Evolutionary conservation across 2,888 invertebrate species (phyloP), one percentile per base, ranked within the genome.

Genomic region (Acanthopleura granulata): DNA sequence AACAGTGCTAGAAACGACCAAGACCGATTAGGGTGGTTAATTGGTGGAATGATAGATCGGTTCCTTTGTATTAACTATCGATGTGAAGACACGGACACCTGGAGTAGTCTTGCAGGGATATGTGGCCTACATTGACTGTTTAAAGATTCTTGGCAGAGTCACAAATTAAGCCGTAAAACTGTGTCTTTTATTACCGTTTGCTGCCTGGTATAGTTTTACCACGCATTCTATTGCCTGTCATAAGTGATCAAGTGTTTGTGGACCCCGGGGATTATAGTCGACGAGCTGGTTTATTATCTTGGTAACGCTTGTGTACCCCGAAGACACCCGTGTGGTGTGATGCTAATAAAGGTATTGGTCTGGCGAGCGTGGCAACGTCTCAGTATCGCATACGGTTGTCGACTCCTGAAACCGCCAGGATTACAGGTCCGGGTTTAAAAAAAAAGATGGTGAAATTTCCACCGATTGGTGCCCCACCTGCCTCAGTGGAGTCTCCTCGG

Each of bases 381-480:
- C 9, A 40, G 9, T 57, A 18, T 22, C 57, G 57, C 12, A 57
- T n/a, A n/a, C 57, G 6, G 3, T 57, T 57, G 57, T 57, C 40
- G 3, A 9, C 57, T 12, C 4, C 22, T 57, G n/a, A 57, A 57
- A 12, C 57, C 12, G 57, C 12, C 57, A 57, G 18, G 18, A 6
- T 57, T 57, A 57, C n/a, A 57, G 12, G 3, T n/a, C 18, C 12
- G 22, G 66, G 25, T 66, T 25, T 66, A 6, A 6, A 66, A 22
- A 22, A 6, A 6, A 66, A 22, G 6, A 66, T 66, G 66, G 29
- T 27, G 66, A 66, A 66, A 27, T 66, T 66, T 66, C 66, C 66
- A 16, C 66, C 66, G 22, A 66, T 66, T 66, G 66, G 66, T 25
- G 66, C 27, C 66, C 66, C 66, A 66, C 27, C 66, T 6, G 66